Conservation (phyloP, 92 coral and sea anemone species). For the Zoanthus sociatus region DNA sequence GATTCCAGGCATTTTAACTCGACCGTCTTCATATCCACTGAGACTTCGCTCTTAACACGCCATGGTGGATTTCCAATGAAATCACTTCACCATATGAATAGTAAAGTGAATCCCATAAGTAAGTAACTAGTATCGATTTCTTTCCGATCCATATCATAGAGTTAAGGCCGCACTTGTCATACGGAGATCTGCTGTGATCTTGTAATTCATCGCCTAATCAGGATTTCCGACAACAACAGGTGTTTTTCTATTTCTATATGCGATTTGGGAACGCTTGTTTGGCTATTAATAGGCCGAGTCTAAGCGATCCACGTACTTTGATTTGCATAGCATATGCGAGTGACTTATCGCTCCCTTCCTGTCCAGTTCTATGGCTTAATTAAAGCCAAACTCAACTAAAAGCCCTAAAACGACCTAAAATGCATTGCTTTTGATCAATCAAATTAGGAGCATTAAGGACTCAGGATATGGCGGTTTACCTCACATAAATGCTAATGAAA, state of each 20-base stretch:
- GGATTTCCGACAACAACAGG: conserved; percentile 56
- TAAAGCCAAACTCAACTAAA: conserved; percentile 22
- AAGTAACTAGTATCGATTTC: conserved; percentile 24
- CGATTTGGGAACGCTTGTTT: conserved; percentile 56
- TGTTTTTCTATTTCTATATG: conserved; percentile 56
- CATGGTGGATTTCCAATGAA: not conserved
- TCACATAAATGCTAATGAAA: conserved; percentile 41
- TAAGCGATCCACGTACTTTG: conserved; percentile 62
- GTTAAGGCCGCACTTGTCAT: not conserved
- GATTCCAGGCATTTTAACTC: not conserved
- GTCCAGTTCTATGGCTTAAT: conserved; percentile 6
- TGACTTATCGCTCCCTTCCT: conserved; percentile 22
- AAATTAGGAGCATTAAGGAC: conserved; percentile 30
- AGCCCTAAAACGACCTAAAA: conserved; percentile 15
- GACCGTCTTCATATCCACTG: not conserved
- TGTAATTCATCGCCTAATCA: conserved; percentile 59
- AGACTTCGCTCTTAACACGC: not conserved
- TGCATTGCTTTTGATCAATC: conserved; percentile 15
- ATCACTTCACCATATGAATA: not conserved
- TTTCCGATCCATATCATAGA: conserved; percentile 11
- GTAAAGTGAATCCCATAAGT: not conserved
- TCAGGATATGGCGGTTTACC: conserved; percentile 13
- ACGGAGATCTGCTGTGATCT: conserved; percentile 50
- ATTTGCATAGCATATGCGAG: conserved; percentile 68
- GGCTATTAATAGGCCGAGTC: conserved; percentile 54